phyloP scores from a whole-genome alignment of 1,140 invertebrate genomes.

The Antheraea pernyi region DNA sequence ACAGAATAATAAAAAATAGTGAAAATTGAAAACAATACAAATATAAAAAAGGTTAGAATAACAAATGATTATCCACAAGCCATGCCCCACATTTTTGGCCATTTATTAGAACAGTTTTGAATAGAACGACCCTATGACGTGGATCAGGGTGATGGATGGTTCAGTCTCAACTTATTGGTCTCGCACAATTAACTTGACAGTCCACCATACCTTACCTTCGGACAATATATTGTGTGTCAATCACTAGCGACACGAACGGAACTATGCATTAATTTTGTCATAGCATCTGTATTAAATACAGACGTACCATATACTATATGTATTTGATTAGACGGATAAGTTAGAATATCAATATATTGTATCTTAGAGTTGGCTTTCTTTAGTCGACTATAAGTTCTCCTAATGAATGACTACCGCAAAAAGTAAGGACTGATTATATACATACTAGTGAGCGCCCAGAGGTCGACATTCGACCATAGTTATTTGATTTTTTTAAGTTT shows the following conservation, averaged over 20 bases:
- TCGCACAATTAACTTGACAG: slow-evolving; percentile 52
- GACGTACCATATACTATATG: not conserved
- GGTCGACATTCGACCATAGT: too few relatives aligned
- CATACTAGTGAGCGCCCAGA: too few relatives aligned
- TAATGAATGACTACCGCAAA: too few relatives aligned
- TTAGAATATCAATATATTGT: not conserved
- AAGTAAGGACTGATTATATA: too few relatives aligned
- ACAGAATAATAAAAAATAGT: too few relatives aligned
- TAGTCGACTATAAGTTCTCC: too few relatives aligned
- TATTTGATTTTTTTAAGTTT: too few relatives aligned
- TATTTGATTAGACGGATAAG: not conserved
- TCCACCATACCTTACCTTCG: slow-evolving; percentile 55
- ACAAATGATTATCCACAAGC: slow-evolving; percentile 37
- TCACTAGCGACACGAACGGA: slow-evolving; percentile 42
- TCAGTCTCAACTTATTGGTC: slow-evolving; percentile 44
- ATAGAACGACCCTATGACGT: slow-evolving; percentile 42
- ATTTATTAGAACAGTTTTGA: slow-evolving; percentile 46
- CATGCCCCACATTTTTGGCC: slow-evolving; percentile 49
- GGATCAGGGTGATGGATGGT: slow-evolving; percentile 49
- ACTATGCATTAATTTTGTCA: slow-evolving; percentile 27
- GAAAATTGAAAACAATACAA: too few relatives aligned
- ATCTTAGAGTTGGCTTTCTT: not conserved
- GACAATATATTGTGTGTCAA: slow-evolving; percentile 70
- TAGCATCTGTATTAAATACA: not conserved
- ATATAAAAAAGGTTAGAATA: slow-evolving; percentile 15